These are phyloP conservation scores for Stictonetta naevosa DNA, from an alignment of 2,113 vertebrate species.

Conservation along the genomic window DNA sequence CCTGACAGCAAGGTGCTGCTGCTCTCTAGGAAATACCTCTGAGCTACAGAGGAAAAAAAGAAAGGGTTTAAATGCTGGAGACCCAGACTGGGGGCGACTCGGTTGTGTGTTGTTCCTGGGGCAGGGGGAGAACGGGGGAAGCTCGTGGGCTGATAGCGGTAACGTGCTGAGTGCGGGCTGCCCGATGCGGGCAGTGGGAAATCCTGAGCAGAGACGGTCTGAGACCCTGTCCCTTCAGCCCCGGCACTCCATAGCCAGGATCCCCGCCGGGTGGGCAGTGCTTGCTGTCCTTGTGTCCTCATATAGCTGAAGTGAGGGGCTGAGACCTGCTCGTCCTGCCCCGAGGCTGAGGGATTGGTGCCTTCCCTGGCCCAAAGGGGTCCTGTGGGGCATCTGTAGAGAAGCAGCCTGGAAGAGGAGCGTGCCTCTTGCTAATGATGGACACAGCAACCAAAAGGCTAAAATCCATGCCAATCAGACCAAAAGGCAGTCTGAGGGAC, in stretches of 20 bases:
- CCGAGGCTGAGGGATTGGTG: too few species aligned
- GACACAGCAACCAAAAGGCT: background rate
- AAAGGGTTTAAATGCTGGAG: background rate
- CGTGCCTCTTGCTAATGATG: rapidly evolving
- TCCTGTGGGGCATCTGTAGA: background rate
- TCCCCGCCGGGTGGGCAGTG: rapidly evolving
- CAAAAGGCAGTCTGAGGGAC: background rate
- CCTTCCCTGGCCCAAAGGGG: background rate
- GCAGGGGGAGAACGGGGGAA: background rate
- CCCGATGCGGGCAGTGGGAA: background rate
- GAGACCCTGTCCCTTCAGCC: background rate
- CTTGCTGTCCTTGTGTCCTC: background rate
- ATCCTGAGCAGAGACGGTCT: background rate
- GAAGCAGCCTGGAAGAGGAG: background rate
- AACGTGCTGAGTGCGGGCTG: rapidly evolving
- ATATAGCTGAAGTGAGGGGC: background rate
- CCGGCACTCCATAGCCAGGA: rapidly evolving
- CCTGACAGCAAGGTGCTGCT: background rate
- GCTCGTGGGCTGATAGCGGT: too few species aligned
- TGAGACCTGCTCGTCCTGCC: rapidly evolving
- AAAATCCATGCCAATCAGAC: rapidly evolving
- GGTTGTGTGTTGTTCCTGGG: background rate
- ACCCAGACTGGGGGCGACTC: background rate
- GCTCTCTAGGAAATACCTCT: background rate
- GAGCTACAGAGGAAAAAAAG: background rate